Base-by-base conservation (phyloP, 2,113 vertebrate species). In the Calonectris borealis region DNA sequence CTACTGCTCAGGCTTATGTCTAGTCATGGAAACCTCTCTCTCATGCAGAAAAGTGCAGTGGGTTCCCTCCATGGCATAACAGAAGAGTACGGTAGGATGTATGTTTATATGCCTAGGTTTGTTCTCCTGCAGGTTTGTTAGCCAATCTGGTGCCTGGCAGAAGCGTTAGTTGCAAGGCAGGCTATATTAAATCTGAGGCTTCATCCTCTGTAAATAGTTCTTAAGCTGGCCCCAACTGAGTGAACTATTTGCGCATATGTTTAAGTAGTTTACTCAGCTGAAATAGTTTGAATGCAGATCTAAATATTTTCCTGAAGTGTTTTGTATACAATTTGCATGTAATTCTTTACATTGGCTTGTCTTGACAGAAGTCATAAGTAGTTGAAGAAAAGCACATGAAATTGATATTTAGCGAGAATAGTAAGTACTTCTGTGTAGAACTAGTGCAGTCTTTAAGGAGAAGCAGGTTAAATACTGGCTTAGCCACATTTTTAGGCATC, bases 171-270 rank as follows among this genome's bases (percentile, higher is more conserved):
- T 83, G 31, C 68, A 58, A 64, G 66, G 40, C n/a, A 83, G 80
- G 24, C 79, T 73, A 4, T 48, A 32, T 18, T n/a, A 58, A 78
- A 79, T 65, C 38, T 64, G 58, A 84, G 80, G 29, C 64, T 93
- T 92, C 13, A 14, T 90, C 52, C 62, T 83, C 89, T 93, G 42
- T 55, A 83, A 86, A 51, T 80, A 80, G 57, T 86, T 86, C 76
- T 69, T 91, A 88, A 94, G 52, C 34, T 91, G 76, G 86, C 52
- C 31, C 58, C 62, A 79, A 52, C 13, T 58, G 83, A 94, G 69
- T 31, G 29, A 86, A 57, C 65, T 69, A 34, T 70, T 78, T 68
- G 34, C 0, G 0, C 32, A 14, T 52, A 16, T 27, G 24, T 54
- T 82, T 64, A 73, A 86, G 73, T 40, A 40, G 64, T 89, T 84